Percentiles rank a stretch among this genome's conserved stretches.
phyloP scores from a whole-genome alignment of 2,113 vertebrate genomes.

The Gambusia holbrooki region DNA sequence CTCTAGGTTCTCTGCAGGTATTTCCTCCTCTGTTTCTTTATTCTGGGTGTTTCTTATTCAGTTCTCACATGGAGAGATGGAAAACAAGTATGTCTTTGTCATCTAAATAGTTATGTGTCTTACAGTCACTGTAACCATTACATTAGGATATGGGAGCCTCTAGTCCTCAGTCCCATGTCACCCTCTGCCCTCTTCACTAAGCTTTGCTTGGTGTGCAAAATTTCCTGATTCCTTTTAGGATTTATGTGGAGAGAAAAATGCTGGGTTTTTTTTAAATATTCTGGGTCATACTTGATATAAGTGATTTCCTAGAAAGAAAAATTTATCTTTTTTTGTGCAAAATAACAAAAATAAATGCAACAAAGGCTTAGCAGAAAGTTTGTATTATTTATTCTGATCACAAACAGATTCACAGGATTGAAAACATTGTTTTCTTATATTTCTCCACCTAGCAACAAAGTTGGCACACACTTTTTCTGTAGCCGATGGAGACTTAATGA shows the following conservation, averaged over 20 bases:
- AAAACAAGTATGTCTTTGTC: background rate
- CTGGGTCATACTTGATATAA: background rate
- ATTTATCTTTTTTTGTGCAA: too few relatives aligned
- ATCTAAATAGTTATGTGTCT: background rate
- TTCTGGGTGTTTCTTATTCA: background rate
- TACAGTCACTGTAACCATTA: background rate
- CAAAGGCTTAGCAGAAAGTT: background rate
- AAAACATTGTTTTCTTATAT: background rate
- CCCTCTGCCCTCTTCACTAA: background rate
- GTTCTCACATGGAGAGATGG: background rate
- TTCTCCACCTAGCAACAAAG: background rate
- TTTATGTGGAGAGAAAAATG: background rate
- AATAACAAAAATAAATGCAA: background rate
- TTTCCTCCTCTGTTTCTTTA: background rate
- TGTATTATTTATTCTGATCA: background rate
- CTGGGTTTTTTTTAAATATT: background rate
- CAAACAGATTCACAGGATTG: background rate
- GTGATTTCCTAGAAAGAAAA: background rate
- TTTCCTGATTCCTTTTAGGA: constrained; percentile 4
- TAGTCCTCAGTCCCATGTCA: background rate
- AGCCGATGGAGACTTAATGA: too few relatives aligned
- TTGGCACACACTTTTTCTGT: background rate
- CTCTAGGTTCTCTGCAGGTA: background rate
- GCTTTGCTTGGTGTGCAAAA: background rate
- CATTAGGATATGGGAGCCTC: background rate